Evolutionary conservation across 2,797 vertebrate species (phyloP).

Genomic region (Anisognathus igniventris): DNA sequence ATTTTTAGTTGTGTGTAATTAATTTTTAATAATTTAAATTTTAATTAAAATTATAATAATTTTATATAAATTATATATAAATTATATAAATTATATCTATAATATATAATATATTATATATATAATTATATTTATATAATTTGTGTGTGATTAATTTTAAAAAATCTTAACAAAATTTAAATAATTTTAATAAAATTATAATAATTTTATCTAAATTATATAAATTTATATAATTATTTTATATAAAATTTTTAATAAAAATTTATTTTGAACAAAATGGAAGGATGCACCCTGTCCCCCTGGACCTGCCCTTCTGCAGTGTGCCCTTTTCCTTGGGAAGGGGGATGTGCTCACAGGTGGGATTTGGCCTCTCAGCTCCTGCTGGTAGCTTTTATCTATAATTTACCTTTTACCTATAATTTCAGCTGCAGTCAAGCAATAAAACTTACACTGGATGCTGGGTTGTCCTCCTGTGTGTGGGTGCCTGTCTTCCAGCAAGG

Average conservation of each 20-base stretch:
- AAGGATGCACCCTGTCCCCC: background rate
- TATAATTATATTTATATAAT: too few species aligned
- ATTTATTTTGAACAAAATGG: background rate
- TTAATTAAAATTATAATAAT: too few species aligned
- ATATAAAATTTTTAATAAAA: too few species aligned
- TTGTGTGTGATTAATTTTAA: too few species aligned
- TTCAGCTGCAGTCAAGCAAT: background rate
- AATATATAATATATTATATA: too few species aligned
- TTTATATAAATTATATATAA: too few species aligned
- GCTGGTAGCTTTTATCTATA: background rate
- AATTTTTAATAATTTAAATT: background rate
- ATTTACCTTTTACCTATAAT: background rate
- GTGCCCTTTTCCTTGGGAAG: background rate
- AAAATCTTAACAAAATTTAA: too few species aligned
- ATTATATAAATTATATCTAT: too few species aligned
- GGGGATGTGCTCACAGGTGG: background rate
- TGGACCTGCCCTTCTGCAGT: too few species aligned
- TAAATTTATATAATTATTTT: too few species aligned
- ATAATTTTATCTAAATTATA: too few species aligned
- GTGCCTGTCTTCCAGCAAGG: background rate
- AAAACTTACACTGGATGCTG: fast-evolving
- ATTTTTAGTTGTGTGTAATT: background rate
- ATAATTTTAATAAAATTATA: too few species aligned
- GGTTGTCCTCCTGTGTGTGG: background rate
- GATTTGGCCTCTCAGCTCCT: background rate